phyloP scores from a whole-genome alignment of 2,797 vertebrate species.

The Acanthurus tractus region DNA sequence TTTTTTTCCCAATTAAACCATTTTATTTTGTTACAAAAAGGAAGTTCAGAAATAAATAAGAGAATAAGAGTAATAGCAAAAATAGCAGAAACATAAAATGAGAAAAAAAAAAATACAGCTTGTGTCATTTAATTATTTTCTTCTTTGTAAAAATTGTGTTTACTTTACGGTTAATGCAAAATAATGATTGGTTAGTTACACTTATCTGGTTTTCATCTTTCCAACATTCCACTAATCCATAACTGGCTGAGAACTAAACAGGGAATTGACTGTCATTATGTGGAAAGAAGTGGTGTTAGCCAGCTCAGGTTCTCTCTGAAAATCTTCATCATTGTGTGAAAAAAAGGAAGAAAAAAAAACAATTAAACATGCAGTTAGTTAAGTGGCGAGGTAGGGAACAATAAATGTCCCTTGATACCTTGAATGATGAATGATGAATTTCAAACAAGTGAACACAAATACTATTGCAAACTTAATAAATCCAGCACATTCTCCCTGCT shows the following conservation, averaged over 20 bases:
- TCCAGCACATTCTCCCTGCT: constrained; percentile 3
- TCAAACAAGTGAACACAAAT: constrained; percentile 58
- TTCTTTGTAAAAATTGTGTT: constrained; percentile 17
- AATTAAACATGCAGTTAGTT: constrained; percentile 79
- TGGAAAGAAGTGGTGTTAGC: constrained; percentile 59
- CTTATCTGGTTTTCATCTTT: constrained; percentile 36
- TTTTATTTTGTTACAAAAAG: background rate
- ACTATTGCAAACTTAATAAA: constrained; percentile 27
- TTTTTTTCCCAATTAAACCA: constrained; percentile 8
- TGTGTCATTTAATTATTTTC: background rate
- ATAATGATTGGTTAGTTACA: constrained; percentile 3
- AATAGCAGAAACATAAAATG: background rate
- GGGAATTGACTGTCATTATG: constrained; percentile 76
- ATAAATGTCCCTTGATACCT: constrained; percentile 70
- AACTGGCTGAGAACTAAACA: constrained; percentile 73
- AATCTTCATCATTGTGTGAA: constrained; percentile 66
- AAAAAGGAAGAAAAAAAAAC: constrained; percentile 41
- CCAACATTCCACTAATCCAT: constrained; percentile 60
- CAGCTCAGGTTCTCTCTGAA: constrained; percentile 60
- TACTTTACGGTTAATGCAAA: constrained; percentile 36
- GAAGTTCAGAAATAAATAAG: constrained; percentile 4
- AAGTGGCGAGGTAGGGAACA: constrained; percentile 61
- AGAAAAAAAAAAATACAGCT: background rate
- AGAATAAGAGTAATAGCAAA: constrained; percentile 26
- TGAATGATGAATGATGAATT: constrained; percentile 59